Evolutionary conservation across 2,888 invertebrate species (phyloP).

Genomic region (Drosophila kambysellisi): DNA sequence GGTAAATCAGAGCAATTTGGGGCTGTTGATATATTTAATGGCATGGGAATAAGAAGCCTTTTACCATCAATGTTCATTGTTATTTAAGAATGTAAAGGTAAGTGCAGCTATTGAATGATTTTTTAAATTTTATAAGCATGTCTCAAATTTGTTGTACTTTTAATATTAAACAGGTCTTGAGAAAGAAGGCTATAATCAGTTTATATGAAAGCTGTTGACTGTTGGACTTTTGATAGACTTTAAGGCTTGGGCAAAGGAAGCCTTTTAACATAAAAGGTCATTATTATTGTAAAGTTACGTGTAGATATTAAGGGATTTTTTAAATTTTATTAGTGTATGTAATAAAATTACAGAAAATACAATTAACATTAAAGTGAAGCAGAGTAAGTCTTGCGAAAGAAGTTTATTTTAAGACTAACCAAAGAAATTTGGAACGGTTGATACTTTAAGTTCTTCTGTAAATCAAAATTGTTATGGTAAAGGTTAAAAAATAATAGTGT

Average conservation of each 20-base stretch:
- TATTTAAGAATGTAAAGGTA: background rate
- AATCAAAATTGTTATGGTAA: background rate
- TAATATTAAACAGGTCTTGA: background rate
- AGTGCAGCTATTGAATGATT: background rate
- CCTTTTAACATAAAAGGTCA: background rate
- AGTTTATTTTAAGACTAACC: background rate
- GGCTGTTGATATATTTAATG: background rate
- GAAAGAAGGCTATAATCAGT: conserved; percentile 1
- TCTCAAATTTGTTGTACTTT: background rate
- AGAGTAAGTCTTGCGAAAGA: background rate
- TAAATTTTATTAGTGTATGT: background rate
- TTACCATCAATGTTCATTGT: background rate
- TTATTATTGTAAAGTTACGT: background rate
- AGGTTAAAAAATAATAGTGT: background rate
- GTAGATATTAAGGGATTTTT: background rate
- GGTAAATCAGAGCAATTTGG: background rate
- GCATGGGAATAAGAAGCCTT: background rate
- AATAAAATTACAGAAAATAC: background rate
- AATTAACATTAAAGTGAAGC: background rate
- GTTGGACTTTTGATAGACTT: background rate
- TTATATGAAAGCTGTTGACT: background rate
- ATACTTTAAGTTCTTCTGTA: too few relatives aligned
- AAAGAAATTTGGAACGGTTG: background rate
- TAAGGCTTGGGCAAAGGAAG: background rate
- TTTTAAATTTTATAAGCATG: background rate